Evolutionary conservation across 2,888 invertebrate genomes (phyloP), one percentile per base, ranked within the genome.

Genomic region (Drosophila peninsularis): DNA sequence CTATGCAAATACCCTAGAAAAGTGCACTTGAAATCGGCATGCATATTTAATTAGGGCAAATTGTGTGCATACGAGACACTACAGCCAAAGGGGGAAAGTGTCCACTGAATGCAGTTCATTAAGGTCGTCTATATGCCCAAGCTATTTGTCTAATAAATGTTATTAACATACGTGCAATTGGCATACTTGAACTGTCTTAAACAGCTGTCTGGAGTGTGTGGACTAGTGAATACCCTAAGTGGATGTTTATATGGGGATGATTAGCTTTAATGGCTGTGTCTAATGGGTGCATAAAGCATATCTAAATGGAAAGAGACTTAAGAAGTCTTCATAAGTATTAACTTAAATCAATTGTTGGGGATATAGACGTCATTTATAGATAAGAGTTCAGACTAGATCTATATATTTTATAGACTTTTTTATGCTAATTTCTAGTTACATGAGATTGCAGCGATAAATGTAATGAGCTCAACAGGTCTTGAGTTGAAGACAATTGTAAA

Each of bases 1-100:
- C 75, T 75, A 74, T 78, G 78, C 61, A 75, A 75, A 78, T 74
- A 65, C 27, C 50, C 57, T 11, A n/a, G 27, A 49, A 42, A 69
- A 69, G 5, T 69, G 68, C 49, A 75, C 75, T 61, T 61, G 71
- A 60, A 47, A 62, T 32, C 19, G 19, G 13, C 13, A 36, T 45
- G 44, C 49, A 44, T 50, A 41, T 17, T 68, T 47, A 47, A 47
- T 47, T 47, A 47, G 34, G 69, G 39, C 50, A 45, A 64, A 57
- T 44, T 53, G 37, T 36, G 56, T 62, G 30, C 14, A 27, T 36
- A 65, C 44, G 3, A 21, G 13, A 11, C 24, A 24, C 24, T 30
- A 58, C 52, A 5, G 36, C 30, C 1, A 14, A 32, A 36, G 37
- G 45, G 45, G 30, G 62, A 62, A 45, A 62, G 37, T 52, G 36